Percentiles rank a stretch among this genome's conserved stretches.
These are phyloP conservation scores for Cyclophora punctaria DNA, from an alignment of 2,888 invertebrate genomes.

Conservation along the genomic window DNA sequence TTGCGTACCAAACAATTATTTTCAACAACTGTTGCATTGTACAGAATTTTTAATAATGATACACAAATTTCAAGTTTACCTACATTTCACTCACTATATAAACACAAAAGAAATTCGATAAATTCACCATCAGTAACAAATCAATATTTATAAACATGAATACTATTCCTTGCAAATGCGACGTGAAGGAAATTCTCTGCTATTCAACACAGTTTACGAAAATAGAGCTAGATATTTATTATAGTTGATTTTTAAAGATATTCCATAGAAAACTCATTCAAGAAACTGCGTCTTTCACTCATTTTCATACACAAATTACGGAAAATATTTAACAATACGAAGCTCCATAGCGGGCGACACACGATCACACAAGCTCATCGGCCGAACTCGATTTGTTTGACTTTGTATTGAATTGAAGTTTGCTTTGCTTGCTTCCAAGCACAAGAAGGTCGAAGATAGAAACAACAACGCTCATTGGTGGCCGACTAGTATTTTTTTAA, in stretches of 20 bases:
- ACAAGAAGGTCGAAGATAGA: too few relatives aligned
- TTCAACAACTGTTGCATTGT: slow-evolving; percentile 62
- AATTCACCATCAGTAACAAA: slow-evolving; percentile 53
- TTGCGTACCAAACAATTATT: slow-evolving; percentile 32
- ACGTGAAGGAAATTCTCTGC: slow-evolving; percentile 27
- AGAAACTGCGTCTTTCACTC: slow-evolving; percentile 29
- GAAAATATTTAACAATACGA: slow-evolving; percentile 22
- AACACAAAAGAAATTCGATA: slow-evolving; percentile 23
- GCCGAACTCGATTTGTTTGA: slow-evolving; percentile 42
- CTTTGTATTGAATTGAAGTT: too few relatives aligned
- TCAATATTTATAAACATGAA: slow-evolving; percentile 74
- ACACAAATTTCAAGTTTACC: slow-evolving; percentile 31
- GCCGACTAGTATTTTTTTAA: too few relatives aligned
- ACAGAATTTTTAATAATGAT: slow-evolving; percentile 18
- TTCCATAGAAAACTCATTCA: slow-evolving; percentile 36
- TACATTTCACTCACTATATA: slow-evolving; percentile 56
- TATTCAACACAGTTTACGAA: slow-evolving; percentile 28
- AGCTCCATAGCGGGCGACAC: slow-evolving; percentile 23
- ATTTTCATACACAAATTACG: slow-evolving; percentile 56
- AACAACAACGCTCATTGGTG: too few relatives aligned
- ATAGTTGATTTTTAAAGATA: too few relatives aligned
- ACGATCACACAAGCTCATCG: slow-evolving; percentile 38
- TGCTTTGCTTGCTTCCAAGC: too few relatives aligned
- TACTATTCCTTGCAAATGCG: slow-evolving; percentile 46
- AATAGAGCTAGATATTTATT: slow-evolving; percentile 1